Evolutionary conservation across 2,888 invertebrate genomes (phyloP).

Genomic region (Torymus tubicola): DNA sequence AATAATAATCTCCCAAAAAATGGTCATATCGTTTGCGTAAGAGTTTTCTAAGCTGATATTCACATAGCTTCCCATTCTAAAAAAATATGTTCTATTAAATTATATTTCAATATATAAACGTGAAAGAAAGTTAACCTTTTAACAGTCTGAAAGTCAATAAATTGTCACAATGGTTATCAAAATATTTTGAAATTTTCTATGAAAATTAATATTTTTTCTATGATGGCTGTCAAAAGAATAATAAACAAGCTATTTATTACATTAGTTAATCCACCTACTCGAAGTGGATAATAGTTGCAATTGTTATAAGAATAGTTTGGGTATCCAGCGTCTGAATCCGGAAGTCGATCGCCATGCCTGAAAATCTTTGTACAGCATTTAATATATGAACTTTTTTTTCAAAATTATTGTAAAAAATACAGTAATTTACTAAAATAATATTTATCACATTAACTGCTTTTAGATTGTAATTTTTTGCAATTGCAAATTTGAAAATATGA

Average conservation of each 20-base stretch:
- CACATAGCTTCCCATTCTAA: conserved; percentile 78
- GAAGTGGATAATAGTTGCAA: conserved; percentile 55
- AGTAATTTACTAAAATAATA: neutral
- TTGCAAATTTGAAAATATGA: neutral
- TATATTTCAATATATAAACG: too few relatives aligned
- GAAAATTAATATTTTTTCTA: too few relatives aligned
- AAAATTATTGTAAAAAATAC: too few relatives aligned
- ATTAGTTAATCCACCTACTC: conserved; percentile 60
- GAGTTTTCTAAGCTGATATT: conserved; percentile 77
- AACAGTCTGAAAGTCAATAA: neutral
- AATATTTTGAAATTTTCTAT: too few relatives aligned
- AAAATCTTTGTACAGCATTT: conserved; percentile 52
- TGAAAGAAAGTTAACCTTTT: too few relatives aligned
- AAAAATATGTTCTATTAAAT: neutral
- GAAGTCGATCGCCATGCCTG: conserved; percentile 61
- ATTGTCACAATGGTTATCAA: too few relatives aligned
- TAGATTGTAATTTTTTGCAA: neutral
- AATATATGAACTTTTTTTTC: neutral
- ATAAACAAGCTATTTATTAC: conserved; percentile 40
- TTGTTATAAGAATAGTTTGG: conserved; percentile 58
- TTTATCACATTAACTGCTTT: conserved; percentile 15
- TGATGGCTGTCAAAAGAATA: too few relatives aligned
- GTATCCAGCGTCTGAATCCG: conserved; percentile 52
- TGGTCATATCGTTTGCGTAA: conserved; percentile 77
- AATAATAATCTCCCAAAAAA: conserved; percentile 77